Base-by-base conservation (phyloP, 1,140 invertebrate genomes). In the Lethrus apterus region DNA sequence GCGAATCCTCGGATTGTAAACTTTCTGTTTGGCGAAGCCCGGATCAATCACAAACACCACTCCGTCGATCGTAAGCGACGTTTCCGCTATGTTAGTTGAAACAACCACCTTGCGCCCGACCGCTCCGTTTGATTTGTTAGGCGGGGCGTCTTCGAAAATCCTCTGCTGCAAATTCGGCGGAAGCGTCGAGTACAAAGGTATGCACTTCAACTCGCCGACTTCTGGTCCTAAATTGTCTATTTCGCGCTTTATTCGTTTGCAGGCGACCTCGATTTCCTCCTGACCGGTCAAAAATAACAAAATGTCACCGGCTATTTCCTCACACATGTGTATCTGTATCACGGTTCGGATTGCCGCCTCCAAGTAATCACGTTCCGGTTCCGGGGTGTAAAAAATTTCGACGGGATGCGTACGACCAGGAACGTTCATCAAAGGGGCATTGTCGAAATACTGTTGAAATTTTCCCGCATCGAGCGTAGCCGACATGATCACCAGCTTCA, bases 31-130 rank as follows among this genome's bases (percentile, higher is more conserved):
- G 0, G 95, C 93, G 76, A 99, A 99, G 10, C 97, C 97, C n/a
- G 97, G 95, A 75, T 99, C 97, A 63, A 99, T 99, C 1, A 99
- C 97, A 73, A 98, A 99, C 4, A 99, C 96, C n/a, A 99, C 94
- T 46, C 97, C 97, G 64, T 99, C 97, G 60, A 99, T 99, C 1
- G 97, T 99, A 3, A 99, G 71, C 0, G 95, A 99, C 0, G 97
- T 99, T 75, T 99, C 97, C 0, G 97, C 97, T 57, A 99, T 99
- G 65, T 99, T 99, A 0, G 97, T 99, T 0, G 95, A 98, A 0
- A 99, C 92, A 0, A 99, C 95, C 14, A 95, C 82, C 72, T 98
- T 98, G 13, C 93, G 74, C 0, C 96, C 94, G 44, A 99, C 90
- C 0, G 89, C 92, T 7, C 95, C 96, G 64, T 93, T 97, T 0